These are phyloP conservation scores for Flabesymbios commensalis DNA, from an alignment of 2,888 invertebrate genomes.

Conservation along the genomic window DNA sequence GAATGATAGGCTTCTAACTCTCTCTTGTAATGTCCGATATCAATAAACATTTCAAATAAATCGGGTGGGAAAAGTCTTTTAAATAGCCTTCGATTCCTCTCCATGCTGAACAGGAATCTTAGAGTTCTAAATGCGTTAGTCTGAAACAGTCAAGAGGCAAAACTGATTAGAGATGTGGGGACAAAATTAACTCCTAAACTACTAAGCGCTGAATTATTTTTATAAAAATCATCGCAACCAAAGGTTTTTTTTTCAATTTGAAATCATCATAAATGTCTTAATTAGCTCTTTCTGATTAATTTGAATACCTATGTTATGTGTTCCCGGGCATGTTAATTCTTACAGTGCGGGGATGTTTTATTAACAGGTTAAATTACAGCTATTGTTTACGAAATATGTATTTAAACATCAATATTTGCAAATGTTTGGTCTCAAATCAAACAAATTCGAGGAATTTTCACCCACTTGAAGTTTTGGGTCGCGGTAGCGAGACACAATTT, in stretches of 20 bases:
- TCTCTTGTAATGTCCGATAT: constrained; percentile 62
- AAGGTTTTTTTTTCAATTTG: too few species aligned
- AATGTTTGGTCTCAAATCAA: too few species aligned
- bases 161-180: not conserved
- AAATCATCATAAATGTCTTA: not conserved
- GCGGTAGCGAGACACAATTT: too few species aligned
- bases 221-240: too few species aligned
- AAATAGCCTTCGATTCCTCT: constrained; percentile 61
- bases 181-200: not conserved
- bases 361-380: too few species aligned
- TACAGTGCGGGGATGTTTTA: too few species aligned
- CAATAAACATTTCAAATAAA: constrained; percentile 62
- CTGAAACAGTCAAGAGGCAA: constrained; percentile 40
- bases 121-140: constrained; percentile 61
- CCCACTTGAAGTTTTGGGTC: too few species aligned
- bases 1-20: constrained; percentile 59
- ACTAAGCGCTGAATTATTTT: too few species aligned
- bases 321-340: too few species aligned
- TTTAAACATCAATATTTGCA: too few species aligned
- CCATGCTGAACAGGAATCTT: constrained; percentile 62
- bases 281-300: not conserved
- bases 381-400: too few species aligned
- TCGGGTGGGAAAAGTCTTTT: constrained; percentile 60
- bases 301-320: not conserved
- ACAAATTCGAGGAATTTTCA: too few species aligned